Base-by-base conservation (phyloP, 2,797 vertebrate genomes). In the Cuniculus paca region DNA sequence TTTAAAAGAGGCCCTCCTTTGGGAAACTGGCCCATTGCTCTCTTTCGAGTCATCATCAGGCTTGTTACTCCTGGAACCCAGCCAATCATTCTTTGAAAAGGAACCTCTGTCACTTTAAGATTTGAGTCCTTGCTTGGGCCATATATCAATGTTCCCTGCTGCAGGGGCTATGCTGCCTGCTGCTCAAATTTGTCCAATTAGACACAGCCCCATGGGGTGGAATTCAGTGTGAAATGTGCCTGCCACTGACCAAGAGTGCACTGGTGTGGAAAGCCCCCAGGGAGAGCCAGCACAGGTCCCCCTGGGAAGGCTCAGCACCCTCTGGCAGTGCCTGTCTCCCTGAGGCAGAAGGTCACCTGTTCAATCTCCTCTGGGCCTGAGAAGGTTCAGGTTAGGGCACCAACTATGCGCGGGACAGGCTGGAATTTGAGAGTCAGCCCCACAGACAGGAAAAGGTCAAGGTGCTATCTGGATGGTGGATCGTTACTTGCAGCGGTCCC, bases 121-220 rank as follows among this genome's bases (percentile, higher is more conserved):
- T 4, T 45, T 22, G 61, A 97, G 84, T 77, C 92, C 96, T 87
- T 90, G 92, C 95, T 92, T 24, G 95, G 97, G 98, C 98, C 98
- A 98, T 99, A 99, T 98, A 99, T 99, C 99, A 99, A 97, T 89
- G 98, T 97, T 98, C 98, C 90, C 98, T 96, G 98, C 98, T 98
- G 99, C 93, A 68, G 89, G 91, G 98, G 98, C 99, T 98, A 98
- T 98, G 98, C 98, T 98, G 98, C 99, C 99, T 98, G 99, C 99
- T 99, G 99, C 99, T 99, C 99, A 99, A 99, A 99, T 99, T 99
- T 99, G 99, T 99, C 99, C 99, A 99, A 99, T 99, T 99, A 99
- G 99, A 99, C 98, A 99, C 98, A 98, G 99, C 98, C 99, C 99
- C 98, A 98, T 98, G 34, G 98, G 98, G 98, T 97, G 98, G 98